Conservation (phyloP, 1,140 invertebrate species). For the Aphaenogaster rudis region DNA sequence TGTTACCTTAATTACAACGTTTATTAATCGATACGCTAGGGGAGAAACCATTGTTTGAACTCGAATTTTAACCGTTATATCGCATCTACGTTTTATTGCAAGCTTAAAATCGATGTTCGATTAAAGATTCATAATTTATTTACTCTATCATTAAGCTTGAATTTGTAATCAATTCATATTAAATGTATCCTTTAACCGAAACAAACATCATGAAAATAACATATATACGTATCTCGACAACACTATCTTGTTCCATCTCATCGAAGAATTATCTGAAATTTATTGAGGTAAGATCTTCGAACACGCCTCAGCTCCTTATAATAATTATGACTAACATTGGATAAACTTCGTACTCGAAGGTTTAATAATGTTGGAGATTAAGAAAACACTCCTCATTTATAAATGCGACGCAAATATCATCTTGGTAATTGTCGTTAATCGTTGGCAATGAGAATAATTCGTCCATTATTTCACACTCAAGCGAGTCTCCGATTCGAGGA, state of each 20-base stretch:
- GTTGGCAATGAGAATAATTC: constrained; percentile 62
- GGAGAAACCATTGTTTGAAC: constrained; percentile 52
- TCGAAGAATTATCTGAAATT: constrained; percentile 37
- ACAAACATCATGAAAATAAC: constrained; percentile 20
- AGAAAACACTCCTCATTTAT: constrained; percentile 53
- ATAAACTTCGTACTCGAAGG: constrained; percentile 26
- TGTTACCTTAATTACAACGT: constrained; percentile 61
- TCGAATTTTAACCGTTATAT: constrained; percentile 57
- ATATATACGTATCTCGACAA: not conserved
- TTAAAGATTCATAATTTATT: constrained; percentile 63
- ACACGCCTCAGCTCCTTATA: not conserved
- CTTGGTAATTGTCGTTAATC: constrained; percentile 62
- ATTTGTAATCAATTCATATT: constrained; percentile 42
- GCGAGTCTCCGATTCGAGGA: constrained; percentile 47
- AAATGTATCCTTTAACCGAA: constrained; percentile 20
- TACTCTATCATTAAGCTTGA: constrained; percentile 52
- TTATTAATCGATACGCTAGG: constrained; percentile 59
- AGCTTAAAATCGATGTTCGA: constrained; percentile 51
- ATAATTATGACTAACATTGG: constrained; percentile 33
- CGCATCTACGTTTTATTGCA: constrained; percentile 34
- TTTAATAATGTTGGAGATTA: constrained; percentile 40
- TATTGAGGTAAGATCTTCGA: not conserved
- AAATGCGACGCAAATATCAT: constrained; percentile 57
- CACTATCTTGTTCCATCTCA: not conserved
- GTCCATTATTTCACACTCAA: constrained; percentile 57